Conservation (phyloP, 1,140 invertebrate genomes). For the Penaeus chinensis region DNA sequence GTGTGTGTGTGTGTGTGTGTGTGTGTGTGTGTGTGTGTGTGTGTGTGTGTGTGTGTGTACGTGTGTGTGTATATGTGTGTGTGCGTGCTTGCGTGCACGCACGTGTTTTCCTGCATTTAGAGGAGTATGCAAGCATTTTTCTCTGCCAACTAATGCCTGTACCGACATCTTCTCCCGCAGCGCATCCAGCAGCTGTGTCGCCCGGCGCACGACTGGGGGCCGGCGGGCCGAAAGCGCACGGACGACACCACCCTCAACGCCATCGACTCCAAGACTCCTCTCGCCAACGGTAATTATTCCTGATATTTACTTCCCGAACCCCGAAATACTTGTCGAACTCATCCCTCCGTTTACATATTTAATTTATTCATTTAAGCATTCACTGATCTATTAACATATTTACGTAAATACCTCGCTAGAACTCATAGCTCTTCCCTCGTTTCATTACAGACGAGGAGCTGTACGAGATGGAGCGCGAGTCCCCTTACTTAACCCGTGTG, state of each 20-base stretch:
- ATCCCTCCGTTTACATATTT: background rate
- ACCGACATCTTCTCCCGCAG: conserved; percentile 54
- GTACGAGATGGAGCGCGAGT: conserved; percentile 60
- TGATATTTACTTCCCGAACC: background rate
- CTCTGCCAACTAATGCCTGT: background rate
- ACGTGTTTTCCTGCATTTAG: no score
- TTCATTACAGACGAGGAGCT: conserved; percentile 53
- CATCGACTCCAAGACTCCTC: conserved; percentile 63
- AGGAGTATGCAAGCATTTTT: no score
- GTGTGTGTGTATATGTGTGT: no score
- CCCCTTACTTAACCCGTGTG: conserved; percentile 44
- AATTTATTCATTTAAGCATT: background rate
- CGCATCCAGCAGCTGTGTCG: conserved; percentile 65
- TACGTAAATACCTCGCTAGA: background rate
- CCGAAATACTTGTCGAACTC: background rate
- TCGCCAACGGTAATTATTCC: conserved; percentile 55
- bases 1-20: no score
- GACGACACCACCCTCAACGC: conserved; percentile 52
- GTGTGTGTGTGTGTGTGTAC: no score
- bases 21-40: no score
- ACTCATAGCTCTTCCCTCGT: no score
- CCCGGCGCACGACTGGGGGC: conserved; percentile 67
- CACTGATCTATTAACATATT: background rate
- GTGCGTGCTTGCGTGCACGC: no score
- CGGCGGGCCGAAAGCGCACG: conserved; percentile 48